These are phyloP conservation scores for Philereme vetulata DNA, from an alignment of 2,888 invertebrate species.

Conservation along the genomic window DNA sequence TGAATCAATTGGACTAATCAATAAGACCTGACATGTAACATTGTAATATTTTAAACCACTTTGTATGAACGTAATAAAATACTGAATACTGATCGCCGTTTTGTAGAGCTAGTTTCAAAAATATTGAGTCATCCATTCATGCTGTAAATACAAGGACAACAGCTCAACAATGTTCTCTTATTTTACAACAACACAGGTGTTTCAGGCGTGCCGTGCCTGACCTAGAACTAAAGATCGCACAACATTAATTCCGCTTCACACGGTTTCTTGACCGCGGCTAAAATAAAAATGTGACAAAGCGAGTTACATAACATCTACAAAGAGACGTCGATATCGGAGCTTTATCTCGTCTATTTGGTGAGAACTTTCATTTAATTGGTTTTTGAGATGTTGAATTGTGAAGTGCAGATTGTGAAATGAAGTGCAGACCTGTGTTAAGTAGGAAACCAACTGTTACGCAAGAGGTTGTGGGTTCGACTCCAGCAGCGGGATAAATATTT, in stretches of 20 bases:
- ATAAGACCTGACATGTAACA: too few relatives aligned
- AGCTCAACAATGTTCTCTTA: slow-evolving; percentile 10
- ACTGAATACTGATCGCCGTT: too few relatives aligned
- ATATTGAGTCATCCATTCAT: slow-evolving; percentile 7
- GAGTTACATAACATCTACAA: slow-evolving; percentile 33
- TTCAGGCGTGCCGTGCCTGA: slow-evolving; percentile 42
- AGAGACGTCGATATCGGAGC: slow-evolving; percentile 20
- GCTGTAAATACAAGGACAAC: not conserved
- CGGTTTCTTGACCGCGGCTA: slow-evolving; percentile 62
- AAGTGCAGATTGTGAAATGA: too few relatives aligned
- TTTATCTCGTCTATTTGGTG: slow-evolving; percentile 8
- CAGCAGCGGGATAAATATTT: too few relatives aligned
- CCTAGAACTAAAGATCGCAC: slow-evolving; percentile 53
- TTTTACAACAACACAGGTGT: slow-evolving; percentile 25
- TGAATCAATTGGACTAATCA: too few relatives aligned
- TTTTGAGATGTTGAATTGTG: not conserved
- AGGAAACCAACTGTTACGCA: too few relatives aligned
- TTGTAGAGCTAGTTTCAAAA: too few relatives aligned
- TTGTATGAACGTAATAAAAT: too few relatives aligned
- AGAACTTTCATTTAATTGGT: slow-evolving; percentile 34
- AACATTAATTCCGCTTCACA: slow-evolving; percentile 40
- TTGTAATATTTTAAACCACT: too few relatives aligned
- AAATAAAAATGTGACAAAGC: slow-evolving; percentile 45
- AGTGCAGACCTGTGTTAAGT: too few relatives aligned
- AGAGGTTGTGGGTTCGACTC: too few relatives aligned